Base-by-base conservation (phyloP, 2,113 vertebrate species). In the Galbula dea region DNA sequence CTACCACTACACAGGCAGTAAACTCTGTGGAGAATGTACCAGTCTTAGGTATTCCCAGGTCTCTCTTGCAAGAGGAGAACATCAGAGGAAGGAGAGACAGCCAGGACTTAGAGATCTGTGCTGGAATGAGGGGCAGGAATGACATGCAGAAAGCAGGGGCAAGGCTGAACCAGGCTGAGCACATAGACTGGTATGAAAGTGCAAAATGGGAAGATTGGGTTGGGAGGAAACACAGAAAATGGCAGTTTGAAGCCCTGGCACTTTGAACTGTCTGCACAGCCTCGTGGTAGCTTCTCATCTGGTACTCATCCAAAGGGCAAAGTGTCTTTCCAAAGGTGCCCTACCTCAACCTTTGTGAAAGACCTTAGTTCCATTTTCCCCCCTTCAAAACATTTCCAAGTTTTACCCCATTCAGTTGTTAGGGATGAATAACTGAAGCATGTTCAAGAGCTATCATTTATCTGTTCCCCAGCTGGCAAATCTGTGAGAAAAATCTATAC, bases 121-220 rank as follows among this genome's bases (percentile, higher is more conserved):
- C 72, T 89, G 78, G 67, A 76, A 84, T 21, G 63, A 86, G 54
- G 65, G 57, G 57, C 24, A 68, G 49, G 54, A 62, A 58, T 48
- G 51, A 72, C 0, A 0, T 10, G 30, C 58, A 57, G 74, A 68
- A 77, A 76, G 76, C 45, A 49, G 36, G 78, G 11, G 45, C 66
- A 83, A 65, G 3, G 0, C n/a, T 83, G 86, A 86, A 77, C 37
- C 23, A 77, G 88, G 29, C 29, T 52, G 29, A 73, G 75, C 63
- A 59, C 62, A 48, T 81, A 78, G 49, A 49, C 72, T 10, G 6
- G 49, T 75, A 85, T 77, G 66, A 96, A 94, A 97, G 95, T 63
- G 80, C 61, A 48, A 68, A 68, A 37, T 5, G 36, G 30, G 63
- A 76, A 80, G 57, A 62, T 79, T 20, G 17, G 7, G 8, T 36